Conservation (phyloP, 2,888 invertebrate genomes). For the Crocallis elinguaria region DNA sequence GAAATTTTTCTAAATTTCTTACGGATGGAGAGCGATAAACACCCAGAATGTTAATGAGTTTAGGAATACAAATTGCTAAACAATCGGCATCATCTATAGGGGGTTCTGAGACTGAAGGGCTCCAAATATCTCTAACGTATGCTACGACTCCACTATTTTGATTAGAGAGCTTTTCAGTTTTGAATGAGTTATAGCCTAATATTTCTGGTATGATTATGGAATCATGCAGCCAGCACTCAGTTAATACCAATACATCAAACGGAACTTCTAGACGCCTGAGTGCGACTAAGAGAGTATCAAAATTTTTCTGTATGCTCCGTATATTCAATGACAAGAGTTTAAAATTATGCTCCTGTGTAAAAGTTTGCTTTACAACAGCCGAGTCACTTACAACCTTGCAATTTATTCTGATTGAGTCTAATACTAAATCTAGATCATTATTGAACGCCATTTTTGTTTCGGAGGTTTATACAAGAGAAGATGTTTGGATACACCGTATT, state of each 20-base stretch:
- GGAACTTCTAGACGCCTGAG: not conserved
- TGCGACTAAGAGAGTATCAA: not conserved
- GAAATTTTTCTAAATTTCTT: not conserved
- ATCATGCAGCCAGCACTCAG: not conserved
- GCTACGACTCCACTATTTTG: no score
- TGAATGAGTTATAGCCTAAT: not conserved
- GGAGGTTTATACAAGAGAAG: not conserved
- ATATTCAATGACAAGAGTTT: not conserved
- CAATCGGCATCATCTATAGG: not conserved
- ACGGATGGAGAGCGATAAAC: conserved; percentile 7
- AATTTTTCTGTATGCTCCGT: not conserved
- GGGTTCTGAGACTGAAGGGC: not conserved
- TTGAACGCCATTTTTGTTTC: not conserved
- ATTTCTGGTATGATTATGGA: not conserved
- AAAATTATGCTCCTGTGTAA: not conserved
- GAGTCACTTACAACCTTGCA: not conserved
- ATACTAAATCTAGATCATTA: not conserved
- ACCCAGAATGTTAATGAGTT: not conserved
- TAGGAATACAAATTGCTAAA: not conserved
- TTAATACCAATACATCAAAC: not conserved
- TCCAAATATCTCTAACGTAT: not conserved
- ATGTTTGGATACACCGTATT: not conserved
- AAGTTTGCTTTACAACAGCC: not conserved
- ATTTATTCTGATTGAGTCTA: not conserved
- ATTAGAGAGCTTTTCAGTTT: no score